Conservation (phyloP, 2,888 invertebrate genomes). For the Argynnis bischoffii region DNA sequence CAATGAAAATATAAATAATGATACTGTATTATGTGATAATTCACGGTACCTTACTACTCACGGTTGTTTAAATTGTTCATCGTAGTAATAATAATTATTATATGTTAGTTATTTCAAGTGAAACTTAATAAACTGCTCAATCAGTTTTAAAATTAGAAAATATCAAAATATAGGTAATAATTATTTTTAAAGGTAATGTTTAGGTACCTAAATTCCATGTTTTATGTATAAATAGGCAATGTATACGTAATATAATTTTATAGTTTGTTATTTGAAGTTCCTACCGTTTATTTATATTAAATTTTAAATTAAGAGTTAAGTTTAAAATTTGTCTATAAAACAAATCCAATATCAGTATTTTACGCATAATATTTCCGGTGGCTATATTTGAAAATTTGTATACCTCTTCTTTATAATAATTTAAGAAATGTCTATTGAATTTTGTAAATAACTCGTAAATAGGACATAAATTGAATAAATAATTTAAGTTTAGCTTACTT, state of each 20-base stretch:
- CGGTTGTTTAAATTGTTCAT: slow-evolving; percentile 54
- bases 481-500: slow-evolving; percentile 19
- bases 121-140: slow-evolving; percentile 30
- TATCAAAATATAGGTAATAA: slow-evolving; percentile 13
- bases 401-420: too few species aligned
- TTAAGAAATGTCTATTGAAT: not conserved
- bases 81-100: slow-evolving; percentile 46
- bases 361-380: not conserved
- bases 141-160: slow-evolving; percentile 6
- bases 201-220: slow-evolving; percentile 11
- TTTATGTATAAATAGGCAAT: not conserved
- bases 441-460: slow-evolving; percentile 27
- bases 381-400: too few species aligned
- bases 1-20: slow-evolving; percentile 52
- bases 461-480: slow-evolving; percentile 19
- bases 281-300: slow-evolving; percentile 14
- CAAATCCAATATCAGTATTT: not conserved
- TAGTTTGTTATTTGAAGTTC: slow-evolving; percentile 9
- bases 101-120: slow-evolving; percentile 17
- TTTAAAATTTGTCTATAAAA: slow-evolving; percentile 1
- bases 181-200: not conserved
- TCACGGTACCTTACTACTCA: slow-evolving; percentile 41
- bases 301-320: slow-evolving; percentile 7
- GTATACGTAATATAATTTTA: not conserved
- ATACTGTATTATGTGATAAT: slow-evolving; percentile 49